These are phyloP conservation scores for Nylanderia fulva DNA, from an alignment of 1,140 invertebrate genomes.

Conservation along the genomic window DNA sequence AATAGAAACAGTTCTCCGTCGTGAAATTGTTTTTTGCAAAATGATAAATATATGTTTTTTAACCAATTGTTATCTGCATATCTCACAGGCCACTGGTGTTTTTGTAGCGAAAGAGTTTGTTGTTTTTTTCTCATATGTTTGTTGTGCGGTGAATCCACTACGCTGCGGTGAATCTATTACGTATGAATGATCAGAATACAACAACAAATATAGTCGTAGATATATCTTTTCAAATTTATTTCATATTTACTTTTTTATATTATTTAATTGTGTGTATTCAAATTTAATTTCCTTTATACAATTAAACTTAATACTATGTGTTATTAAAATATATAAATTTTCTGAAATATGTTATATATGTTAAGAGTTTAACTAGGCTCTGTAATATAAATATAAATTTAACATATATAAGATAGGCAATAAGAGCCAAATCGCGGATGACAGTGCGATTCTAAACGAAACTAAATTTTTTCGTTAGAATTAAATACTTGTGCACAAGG, in stretches of 20 bases:
- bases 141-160: slow-evolving; percentile 39
- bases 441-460: no score
- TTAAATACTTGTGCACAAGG: no score
- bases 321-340: no score
- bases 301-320: no score
- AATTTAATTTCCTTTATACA: neutral
- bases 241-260: neutral
- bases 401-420: no score
- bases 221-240: neutral
- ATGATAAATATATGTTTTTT: slow-evolving; percentile 49
- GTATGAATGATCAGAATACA: slow-evolving; percentile 45
- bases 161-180: slow-evolving; percentile 18
- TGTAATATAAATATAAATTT: no score
- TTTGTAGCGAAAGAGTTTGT: slow-evolving; percentile 36
- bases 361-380: no score
- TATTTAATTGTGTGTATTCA: neutral
- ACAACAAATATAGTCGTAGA: slow-evolving; percentile 20
- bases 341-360: no score
- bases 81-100: slow-evolving; percentile 33
- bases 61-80: slow-evolving; percentile 41
- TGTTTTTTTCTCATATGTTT: slow-evolving; percentile 46
- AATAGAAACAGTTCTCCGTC: slow-evolving; percentile 39
- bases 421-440: no score
- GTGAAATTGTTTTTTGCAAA: slow-evolving; percentile 42
- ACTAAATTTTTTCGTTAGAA: no score